Conservation (phyloP, 2,113 vertebrate species). For the Merops nubicus region DNA sequence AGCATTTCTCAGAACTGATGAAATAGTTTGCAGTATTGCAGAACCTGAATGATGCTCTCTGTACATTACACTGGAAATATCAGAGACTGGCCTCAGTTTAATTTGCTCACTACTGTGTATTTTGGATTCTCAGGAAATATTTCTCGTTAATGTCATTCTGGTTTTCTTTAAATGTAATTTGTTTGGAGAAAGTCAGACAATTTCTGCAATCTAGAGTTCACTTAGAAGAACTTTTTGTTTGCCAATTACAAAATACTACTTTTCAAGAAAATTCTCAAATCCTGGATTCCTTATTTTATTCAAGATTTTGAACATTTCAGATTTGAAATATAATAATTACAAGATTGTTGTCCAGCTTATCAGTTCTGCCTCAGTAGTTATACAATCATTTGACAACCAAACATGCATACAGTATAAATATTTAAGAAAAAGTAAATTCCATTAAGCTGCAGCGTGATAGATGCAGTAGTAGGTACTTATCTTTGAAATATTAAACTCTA, state of each 20-base stretch:
- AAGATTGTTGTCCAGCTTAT: conserved; percentile 6
- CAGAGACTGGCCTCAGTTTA: conserved; percentile 59
- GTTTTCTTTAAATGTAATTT: conserved; percentile 70
- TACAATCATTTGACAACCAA: conserved; percentile 73
- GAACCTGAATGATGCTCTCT: conserved; percentile 56
- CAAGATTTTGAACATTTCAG: background rate
- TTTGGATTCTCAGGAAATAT: conserved; percentile 72
- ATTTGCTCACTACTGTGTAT: conserved; percentile 68
- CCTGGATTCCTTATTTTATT: background rate
- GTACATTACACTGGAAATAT: conserved; percentile 62
- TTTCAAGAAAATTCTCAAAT: background rate
- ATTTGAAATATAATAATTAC: background rate
- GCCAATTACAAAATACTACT: background rate
- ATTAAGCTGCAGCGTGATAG: conserved; percentile 80
- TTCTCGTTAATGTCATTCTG: conserved; percentile 38
- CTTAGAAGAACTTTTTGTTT: conserved; percentile 42
- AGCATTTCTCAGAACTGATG: conserved; percentile 84
- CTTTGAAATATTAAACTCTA: conserved; percentile 86
- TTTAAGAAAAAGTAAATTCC: conserved; percentile 87
- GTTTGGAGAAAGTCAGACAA: conserved; percentile 45
- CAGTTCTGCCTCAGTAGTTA: conserved; percentile 45
- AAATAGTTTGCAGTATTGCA: conserved; percentile 78
- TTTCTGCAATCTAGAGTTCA: conserved; percentile 49
- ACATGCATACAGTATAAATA: conserved; percentile 83
- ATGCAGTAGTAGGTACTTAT: conserved; percentile 82